phyloP scores from a whole-genome alignment of 2,113 vertebrate genomes.

The Prolemur simus region DNA sequence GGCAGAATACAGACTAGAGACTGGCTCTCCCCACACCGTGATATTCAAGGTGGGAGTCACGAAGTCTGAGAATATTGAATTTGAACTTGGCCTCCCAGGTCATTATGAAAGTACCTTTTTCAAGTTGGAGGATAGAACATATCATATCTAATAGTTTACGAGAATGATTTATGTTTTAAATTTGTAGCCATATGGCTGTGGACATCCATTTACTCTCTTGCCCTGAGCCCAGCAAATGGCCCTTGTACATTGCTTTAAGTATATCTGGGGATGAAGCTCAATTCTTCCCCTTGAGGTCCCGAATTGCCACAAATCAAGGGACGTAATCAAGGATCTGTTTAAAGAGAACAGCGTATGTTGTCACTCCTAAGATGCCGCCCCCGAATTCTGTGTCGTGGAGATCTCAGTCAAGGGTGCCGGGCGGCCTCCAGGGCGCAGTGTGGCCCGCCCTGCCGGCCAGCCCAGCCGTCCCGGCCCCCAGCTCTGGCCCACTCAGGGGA shows the following conservation, averaged over 20 bases:
- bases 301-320: background rate
- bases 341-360: background rate
- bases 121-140: background rate
- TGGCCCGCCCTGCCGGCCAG: background rate
- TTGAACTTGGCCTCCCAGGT: background rate
- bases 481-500: background rate
- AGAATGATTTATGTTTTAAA: background rate
- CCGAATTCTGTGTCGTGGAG: background rate
- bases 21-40: background rate
- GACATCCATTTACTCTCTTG: background rate
- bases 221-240: background rate
- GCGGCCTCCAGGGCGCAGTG: background rate
- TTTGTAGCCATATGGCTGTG: background rate
- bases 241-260: background rate
- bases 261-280: background rate
- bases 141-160: background rate
- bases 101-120: background rate
- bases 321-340: background rate
- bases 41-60: background rate
- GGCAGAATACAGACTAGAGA: background rate
- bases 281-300: background rate
- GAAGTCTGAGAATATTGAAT: background rate
- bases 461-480: background rate
- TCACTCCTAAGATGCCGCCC: background rate
- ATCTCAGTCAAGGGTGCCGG: background rate